Evolutionary conservation across 2,797 vertebrate genomes (phyloP).

Genomic region (Argentina silus): DNA sequence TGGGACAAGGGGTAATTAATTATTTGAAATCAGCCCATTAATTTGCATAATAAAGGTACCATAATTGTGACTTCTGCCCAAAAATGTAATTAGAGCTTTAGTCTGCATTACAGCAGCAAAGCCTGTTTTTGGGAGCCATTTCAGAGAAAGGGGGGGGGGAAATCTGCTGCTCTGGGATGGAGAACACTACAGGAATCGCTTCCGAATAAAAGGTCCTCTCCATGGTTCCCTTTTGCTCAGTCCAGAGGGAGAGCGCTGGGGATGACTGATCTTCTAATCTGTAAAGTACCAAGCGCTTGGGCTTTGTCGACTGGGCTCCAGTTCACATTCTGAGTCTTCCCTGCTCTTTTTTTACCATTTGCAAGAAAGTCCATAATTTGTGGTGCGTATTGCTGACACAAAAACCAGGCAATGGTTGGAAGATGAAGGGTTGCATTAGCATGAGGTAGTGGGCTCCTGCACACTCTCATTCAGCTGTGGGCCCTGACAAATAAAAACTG

Average conservation of each 20-base stretch:
- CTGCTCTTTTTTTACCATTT: conserved; percentile 50
- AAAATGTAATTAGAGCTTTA: conserved; percentile 83
- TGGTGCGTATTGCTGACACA: conserved; percentile 36
- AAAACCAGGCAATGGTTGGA: conserved; percentile 39
- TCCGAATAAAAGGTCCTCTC: conserved; percentile 61
- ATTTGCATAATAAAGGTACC: conserved; percentile 83
- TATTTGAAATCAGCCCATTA: conserved; percentile 80
- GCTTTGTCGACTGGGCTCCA: conserved; percentile 51
- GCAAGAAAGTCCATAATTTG: conserved; percentile 61
- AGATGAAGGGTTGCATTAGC: conserved; percentile 64
- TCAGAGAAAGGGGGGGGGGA: conserved; percentile 65
- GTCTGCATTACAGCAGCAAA: conserved; percentile 74
- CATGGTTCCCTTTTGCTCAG: conserved; percentile 52
- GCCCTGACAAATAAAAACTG: conserved; percentile 12
- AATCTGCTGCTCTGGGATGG: conserved; percentile 69
- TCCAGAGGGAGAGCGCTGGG: conserved; percentile 61
- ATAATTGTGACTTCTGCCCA: conserved; percentile 81
- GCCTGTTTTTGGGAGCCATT: conserved; percentile 68
- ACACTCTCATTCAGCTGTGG: conserved; percentile 37
- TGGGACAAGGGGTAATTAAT: conserved; percentile 81
- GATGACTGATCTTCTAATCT: conserved; percentile 78
- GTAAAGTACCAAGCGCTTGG: conserved; percentile 64
- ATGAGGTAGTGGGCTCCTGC: conserved; percentile 45
- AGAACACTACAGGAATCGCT: conserved; percentile 65
- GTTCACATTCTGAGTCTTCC: conserved; percentile 38